These are phyloP conservation scores for Pterobdella sp. DNA, from an alignment of 2,888 invertebrate species.

Conservation along the genomic window DNA sequence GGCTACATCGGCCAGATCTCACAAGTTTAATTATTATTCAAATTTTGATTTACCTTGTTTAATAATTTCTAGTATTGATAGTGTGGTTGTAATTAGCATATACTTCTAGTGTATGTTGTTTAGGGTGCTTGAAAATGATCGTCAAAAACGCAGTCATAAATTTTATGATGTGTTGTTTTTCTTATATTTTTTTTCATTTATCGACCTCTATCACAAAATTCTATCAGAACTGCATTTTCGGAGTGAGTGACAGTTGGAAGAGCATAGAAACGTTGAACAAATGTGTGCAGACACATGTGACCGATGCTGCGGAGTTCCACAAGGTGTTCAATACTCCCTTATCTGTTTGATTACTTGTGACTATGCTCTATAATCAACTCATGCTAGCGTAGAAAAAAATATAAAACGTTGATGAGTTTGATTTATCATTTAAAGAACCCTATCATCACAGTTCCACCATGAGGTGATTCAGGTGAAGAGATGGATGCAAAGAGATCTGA, in stretches of 20 bases:
- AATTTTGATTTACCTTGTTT: not conserved
- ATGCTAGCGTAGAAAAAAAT: not conserved
- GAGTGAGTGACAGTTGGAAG: slow-evolving; percentile 37
- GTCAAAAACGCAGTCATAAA: not conserved
- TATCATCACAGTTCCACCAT: slow-evolving; percentile 36
- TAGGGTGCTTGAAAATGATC: not conserved
- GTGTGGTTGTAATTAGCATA: not conserved
- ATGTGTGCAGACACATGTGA: slow-evolving; percentile 37
- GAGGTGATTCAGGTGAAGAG: slow-evolving; percentile 34
- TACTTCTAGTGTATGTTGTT: not conserved
- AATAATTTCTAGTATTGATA: no score
- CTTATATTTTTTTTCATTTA: no score
- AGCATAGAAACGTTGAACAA: slow-evolving; percentile 36
- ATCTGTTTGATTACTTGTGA: not conserved
- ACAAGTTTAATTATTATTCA: slow-evolving; percentile 3
- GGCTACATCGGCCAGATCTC: slow-evolving; percentile 26
- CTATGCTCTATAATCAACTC: not conserved
- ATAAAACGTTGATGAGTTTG: not conserved
- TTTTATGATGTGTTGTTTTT: no score
- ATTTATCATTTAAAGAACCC: not conserved
- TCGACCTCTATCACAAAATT: no score
- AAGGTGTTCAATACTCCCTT: slow-evolving; percentile 32
- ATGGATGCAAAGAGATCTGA: slow-evolving; percentile 34
- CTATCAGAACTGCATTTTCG: slow-evolving; percentile 39
- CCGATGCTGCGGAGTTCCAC: slow-evolving; percentile 37